Evolutionary conservation across 2,797 vertebrate species (phyloP).

Genomic region (Oceanodroma leucorhoa): DNA sequence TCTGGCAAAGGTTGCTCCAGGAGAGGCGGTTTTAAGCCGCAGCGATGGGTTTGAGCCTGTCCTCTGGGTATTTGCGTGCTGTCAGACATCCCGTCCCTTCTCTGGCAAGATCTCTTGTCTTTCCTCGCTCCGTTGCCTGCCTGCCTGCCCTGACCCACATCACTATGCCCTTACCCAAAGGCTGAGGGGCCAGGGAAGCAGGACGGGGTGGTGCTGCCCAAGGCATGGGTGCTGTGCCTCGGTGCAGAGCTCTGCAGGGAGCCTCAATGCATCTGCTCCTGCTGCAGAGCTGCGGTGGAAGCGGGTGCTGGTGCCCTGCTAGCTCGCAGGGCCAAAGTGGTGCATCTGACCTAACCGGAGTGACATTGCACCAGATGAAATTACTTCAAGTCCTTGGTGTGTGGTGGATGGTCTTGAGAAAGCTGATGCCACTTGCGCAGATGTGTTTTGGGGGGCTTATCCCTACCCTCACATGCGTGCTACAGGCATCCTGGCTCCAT

Average conservation of each 20-base stretch:
- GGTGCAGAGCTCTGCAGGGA: too few species aligned
- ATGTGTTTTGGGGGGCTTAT: neutral
- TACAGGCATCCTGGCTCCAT: neutral
- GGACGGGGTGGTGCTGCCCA: neutral
- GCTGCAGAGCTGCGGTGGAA: neutral
- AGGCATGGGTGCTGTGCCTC: neutral
- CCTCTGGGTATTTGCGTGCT: rapidly evolving
- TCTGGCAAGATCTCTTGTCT: neutral
- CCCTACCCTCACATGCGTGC: rapidly evolving
- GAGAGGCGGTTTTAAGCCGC: neutral
- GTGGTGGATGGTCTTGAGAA: neutral
- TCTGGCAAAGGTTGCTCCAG: too few species aligned
- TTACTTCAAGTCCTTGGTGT: rapidly evolving
- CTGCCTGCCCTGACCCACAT: neutral
- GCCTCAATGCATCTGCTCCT: neutral
- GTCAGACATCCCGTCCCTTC: rapidly evolving
- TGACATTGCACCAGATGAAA: rapidly evolving
- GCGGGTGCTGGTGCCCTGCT: rapidly evolving
- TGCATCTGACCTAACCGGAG: neutral
- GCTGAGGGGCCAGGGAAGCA: neutral
- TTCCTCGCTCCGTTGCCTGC: neutral
- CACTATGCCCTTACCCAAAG: neutral
- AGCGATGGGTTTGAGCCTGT: neutral
- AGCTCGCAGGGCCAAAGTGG: neutral
- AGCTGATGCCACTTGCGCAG: neutral